Evolutionary conservation across 92 coral and sea anemone genomes (phyloP).

Genomic region (Bergia sp.): DNA sequence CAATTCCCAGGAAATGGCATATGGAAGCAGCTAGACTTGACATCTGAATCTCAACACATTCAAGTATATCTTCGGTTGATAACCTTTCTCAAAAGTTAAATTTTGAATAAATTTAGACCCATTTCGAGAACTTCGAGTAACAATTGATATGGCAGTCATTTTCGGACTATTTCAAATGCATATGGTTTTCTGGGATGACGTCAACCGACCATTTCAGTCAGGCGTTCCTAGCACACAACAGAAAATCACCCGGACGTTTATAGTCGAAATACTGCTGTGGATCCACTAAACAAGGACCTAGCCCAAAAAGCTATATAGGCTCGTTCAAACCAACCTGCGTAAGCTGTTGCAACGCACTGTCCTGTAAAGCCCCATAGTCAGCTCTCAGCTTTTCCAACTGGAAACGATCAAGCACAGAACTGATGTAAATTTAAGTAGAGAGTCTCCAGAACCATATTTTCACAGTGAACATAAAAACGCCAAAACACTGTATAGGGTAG

Average conservation of each 20-base stretch:
- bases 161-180: too few relatives aligned
- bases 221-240: neutral
- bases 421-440: neutral
- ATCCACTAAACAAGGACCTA: neutral
- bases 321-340: constrained; percentile 56
- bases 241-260: neutral
- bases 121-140: neutral
- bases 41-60: too few relatives aligned
- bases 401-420: constrained; percentile 5
- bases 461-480: neutral
- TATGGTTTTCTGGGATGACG: too few relatives aligned
- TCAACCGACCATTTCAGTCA: neutral
- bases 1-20: too few relatives aligned
- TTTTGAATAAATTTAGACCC: neutral
- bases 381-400: constrained; percentile 68
- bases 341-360: constrained; percentile 82
- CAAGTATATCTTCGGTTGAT: too few relatives aligned
- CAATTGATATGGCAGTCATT: neutral
- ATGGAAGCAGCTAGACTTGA: too few relatives aligned
- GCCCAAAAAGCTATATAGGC: neutral
- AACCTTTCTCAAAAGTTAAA: neutral
- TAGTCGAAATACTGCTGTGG: neutral
- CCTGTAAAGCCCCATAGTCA: constrained; percentile 80
- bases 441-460: too few relatives aligned
- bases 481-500: too few relatives aligned